Base-by-base conservation (phyloP, 1,140 invertebrate genomes). In the Oncopodura yosiiana region DNA sequence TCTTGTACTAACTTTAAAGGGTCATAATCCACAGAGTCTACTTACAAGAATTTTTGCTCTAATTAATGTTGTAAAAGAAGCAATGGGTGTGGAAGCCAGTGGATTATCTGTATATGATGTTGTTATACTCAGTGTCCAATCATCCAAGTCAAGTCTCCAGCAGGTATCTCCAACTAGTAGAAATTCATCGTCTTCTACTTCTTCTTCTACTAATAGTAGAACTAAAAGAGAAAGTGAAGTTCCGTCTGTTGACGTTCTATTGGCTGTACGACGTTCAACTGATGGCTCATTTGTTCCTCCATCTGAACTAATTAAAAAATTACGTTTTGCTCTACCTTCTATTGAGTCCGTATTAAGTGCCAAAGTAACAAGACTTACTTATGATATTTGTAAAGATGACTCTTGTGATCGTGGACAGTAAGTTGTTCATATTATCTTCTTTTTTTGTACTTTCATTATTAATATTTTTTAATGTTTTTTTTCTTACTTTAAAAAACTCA, bases 331-430 rank as follows among this genome's bases (percentile, higher is more conserved):
- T 34, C 37, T 58, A 12, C 58, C 62, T 14, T 59, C 59, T 57
- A 53, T 64, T 34, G 62, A 64, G 38, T 53, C 55, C 18, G 58
- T 61, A 27, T 49, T 64, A 5, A 50, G 60, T 27, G 58, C 52
- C 24, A 61, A 60, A 50, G 56, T 64, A 14, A 55, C 46, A 9
- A 11, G 52, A 19, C 45, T 64, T 19, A 59, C 53, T 12, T 56
- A 55, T 27, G 59, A 64, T 36, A 55, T 64, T 53, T 64, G 62
- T 42, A 38, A 53, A 30, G 46, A 59, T 9, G 49, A 51, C 41
- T 64, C 62, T 12, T 64, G 62, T 41, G 62, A 64, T 30, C 59
- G 55, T 27, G 62, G 62, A 44, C 48, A 48, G 62, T 64, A 59
- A 61, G 62, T 51, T 23, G 6, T 29, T 27, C 24, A 16, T 8